phyloP scores from a whole-genome alignment of 2,797 vertebrate genomes.

The Lates japonicus region DNA sequence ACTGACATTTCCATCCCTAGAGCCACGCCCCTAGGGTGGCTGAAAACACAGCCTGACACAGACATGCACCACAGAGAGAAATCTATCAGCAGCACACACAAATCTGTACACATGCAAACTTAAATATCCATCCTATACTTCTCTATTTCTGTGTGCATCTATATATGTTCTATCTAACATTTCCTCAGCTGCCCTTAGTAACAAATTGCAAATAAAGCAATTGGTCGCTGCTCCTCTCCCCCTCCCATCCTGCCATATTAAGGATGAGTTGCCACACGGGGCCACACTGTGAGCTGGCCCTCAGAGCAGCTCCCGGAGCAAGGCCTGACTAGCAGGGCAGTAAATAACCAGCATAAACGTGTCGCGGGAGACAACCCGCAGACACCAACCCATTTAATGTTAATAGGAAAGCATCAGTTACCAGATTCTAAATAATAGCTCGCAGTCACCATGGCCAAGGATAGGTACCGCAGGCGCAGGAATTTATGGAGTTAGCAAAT shows the following conservation, averaged over 20 bases:
- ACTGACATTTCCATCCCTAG: neutral
- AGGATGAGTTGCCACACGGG: slow-evolving; percentile 48
- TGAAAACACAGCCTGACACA: slow-evolving; percentile 31
- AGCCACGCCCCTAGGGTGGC: neutral
- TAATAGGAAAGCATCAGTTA: slow-evolving; percentile 85
- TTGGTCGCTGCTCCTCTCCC: slow-evolving; percentile 3
- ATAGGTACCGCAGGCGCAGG: slow-evolving; percentile 66
- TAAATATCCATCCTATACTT: neutral
- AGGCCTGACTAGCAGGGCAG: slow-evolving; percentile 61
- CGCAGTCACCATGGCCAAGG: slow-evolving; percentile 69
- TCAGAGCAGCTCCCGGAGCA: slow-evolving; percentile 56
- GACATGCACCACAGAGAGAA: slow-evolving; percentile 8
- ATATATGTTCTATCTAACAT: neutral
- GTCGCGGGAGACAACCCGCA: slow-evolving; percentile 76
- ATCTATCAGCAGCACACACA: slow-evolving; percentile 18
- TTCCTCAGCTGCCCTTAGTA: slow-evolving; percentile 7
- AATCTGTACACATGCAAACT: slow-evolving; percentile 18
- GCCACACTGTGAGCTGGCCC: slow-evolving; percentile 46
- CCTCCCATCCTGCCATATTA: slow-evolving; percentile 52
- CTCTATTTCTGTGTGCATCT: neutral
- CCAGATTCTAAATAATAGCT: slow-evolving; percentile 85
- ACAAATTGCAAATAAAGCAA: slow-evolving; percentile 44
- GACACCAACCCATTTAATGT: slow-evolving; percentile 81
- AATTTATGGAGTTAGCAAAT: slow-evolving; percentile 86
- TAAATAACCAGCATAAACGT: slow-evolving; percentile 85